Evolutionary conservation across 1,140 invertebrate genomes (phyloP).

Genomic region (Goniozus legneri): DNA sequence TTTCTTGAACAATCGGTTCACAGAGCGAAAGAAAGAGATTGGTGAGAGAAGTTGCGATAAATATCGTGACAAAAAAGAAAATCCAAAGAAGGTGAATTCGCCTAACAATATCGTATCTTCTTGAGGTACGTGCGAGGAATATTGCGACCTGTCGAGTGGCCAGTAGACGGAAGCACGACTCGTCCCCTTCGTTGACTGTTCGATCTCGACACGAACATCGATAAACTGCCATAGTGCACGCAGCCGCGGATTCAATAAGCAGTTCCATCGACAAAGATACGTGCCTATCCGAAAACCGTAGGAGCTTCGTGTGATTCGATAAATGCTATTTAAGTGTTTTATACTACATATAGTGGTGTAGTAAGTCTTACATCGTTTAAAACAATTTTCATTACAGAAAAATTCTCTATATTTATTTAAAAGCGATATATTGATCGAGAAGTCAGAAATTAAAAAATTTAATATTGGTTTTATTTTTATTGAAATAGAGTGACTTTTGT

Average conservation of each 20-base stretch:
- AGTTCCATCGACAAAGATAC: constrained; percentile 10
- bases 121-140: constrained; percentile 27
- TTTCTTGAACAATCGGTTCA: background rate
- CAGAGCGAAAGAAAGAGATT: constrained; percentile 6
- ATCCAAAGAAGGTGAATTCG: constrained; percentile 18
- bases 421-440: too few species aligned
- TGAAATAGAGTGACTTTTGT: too few species aligned
- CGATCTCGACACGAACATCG: constrained; percentile 10
- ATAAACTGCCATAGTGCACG: constrained; percentile 14
- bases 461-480: too few species aligned
- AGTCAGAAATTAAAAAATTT: too few species aligned
- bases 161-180: constrained; percentile 4
- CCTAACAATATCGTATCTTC: constrained; percentile 31
- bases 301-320: background rate
- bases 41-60: constrained; percentile 1
- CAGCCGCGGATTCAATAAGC: constrained; percentile 19
- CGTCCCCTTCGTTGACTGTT: background rate
- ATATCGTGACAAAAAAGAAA: too few species aligned
- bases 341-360: background rate
- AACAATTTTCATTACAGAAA: background rate
- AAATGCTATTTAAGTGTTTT: background rate
- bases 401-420: background rate
- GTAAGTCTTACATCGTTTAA: background rate
- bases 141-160: constrained; percentile 9
- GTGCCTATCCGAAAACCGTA: constrained; percentile 7